These are phyloP conservation scores for Sparidentex hasta DNA, from an alignment of 2,797 vertebrate species.

Conservation along the genomic window DNA sequence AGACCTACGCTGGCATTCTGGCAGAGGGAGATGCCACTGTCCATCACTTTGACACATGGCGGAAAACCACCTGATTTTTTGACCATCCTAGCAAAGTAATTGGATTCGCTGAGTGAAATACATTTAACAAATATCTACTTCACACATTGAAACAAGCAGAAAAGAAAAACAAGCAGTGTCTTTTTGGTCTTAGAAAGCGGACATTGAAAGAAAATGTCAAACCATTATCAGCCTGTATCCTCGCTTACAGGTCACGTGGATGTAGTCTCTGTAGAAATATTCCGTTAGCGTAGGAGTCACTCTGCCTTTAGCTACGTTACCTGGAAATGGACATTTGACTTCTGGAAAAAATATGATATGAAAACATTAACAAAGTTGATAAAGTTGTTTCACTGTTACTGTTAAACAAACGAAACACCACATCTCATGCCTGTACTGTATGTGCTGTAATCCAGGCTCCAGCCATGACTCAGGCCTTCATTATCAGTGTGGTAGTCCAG, in stretches of 20 bases:
- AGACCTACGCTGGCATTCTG: not conserved
- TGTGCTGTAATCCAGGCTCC: conserved; percentile 90
- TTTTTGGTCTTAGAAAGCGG: too few species aligned
- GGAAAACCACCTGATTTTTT: too few species aligned
- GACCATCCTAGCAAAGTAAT: too few species aligned
- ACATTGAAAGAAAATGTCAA: too few species aligned
- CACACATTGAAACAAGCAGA: too few species aligned
- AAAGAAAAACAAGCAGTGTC: too few species aligned
- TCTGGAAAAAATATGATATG: not conserved
- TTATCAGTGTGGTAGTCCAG: conserved; percentile 89
- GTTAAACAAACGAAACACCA: not conserved
- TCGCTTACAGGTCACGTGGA: not conserved
- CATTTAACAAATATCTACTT: too few species aligned
- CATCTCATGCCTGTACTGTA: conserved; percentile 63
- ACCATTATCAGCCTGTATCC: too few species aligned
- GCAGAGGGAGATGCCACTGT: not conserved
- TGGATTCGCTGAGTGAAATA: too few species aligned
- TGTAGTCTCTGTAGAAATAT: not conserved
- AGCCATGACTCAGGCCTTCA: conserved; percentile 84
- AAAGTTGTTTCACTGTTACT: not conserved
- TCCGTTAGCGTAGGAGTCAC: not conserved
- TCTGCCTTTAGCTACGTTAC: not conserved
- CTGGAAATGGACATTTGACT: not conserved
- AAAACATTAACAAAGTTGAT: not conserved
- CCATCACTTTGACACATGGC: too few species aligned